Evolutionary conservation across 2,113 vertebrate species (phyloP).

Genomic region (Muscicapa adusta): DNA sequence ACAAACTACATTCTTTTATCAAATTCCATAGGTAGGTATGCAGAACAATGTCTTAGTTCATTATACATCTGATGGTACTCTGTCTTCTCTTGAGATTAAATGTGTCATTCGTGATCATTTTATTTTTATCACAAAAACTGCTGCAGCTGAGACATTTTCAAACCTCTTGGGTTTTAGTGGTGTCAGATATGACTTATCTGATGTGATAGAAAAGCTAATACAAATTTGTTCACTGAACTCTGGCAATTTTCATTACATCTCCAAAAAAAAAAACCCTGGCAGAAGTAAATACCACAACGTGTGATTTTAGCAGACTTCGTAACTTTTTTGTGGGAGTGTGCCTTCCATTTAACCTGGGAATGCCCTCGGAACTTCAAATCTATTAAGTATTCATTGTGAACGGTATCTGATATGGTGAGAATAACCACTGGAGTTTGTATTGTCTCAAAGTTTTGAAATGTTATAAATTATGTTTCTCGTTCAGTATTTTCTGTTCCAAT

Average conservation of each 20-base stretch:
- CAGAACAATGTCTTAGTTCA: neutral
- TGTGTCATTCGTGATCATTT: neutral
- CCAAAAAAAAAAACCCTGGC: neutral
- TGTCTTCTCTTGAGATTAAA: neutral
- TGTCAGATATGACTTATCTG: neutral
- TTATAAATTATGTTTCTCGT: neutral
- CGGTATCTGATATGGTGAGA: neutral
- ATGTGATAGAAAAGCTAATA: neutral
- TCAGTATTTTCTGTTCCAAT: neutral
- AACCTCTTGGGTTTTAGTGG: neutral
- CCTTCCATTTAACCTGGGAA: neutral
- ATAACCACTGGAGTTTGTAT: neutral
- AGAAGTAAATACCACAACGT: neutral
- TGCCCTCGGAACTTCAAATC: neutral
- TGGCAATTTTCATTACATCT: conserved; percentile 3
- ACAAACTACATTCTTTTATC: neutral
- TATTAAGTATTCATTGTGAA: neutral
- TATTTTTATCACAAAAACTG: neutral
- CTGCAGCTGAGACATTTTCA: neutral
- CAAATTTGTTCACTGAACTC: neutral
- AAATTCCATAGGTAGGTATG: neutral
- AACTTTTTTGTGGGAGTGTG: neutral
- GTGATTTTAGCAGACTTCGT: neutral
- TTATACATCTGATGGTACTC: neutral
- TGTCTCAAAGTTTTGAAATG: neutral